These are phyloP conservation scores for Frieseomelitta varia DNA, from an alignment of 1,140 invertebrate genomes.

Conservation along the genomic window DNA sequence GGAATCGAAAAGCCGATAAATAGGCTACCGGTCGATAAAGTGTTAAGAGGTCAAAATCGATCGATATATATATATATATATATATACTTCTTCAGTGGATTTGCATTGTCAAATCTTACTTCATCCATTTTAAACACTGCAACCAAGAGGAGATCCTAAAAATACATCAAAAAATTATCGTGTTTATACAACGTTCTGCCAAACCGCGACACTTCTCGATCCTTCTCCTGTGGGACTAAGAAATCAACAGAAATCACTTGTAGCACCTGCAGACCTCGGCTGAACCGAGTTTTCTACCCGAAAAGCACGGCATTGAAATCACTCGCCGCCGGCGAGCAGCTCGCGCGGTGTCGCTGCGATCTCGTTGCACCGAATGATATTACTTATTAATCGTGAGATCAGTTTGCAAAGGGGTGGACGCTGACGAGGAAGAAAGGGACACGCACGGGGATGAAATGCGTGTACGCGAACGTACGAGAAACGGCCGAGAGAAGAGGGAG, in stretches of 20 bases:
- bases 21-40: no score
- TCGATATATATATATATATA: no score
- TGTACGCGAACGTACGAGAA: not conserved
- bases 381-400: not conserved
- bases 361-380: not conserved
- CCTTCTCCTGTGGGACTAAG: no score
- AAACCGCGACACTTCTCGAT: no score
- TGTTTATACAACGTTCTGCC: no score
- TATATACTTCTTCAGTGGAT: no score
- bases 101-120: no score
- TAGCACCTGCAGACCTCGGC: not conserved
- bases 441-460: not conserved
- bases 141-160: no score
- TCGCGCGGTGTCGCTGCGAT: not conserved
- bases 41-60: no score
- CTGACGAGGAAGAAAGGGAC: not conserved
- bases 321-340: not conserved
- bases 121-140: no score
- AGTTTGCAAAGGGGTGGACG: not conserved
- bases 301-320: constrained; percentile 40
- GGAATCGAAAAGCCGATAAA: no score
- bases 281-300: not conserved
- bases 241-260: not conserved
- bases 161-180: no score
- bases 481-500: constrained; percentile 1